These are phyloP conservation scores for Bradypodion pumilum DNA, from an alignment of 2,797 vertebrate species.

Conservation along the genomic window DNA sequence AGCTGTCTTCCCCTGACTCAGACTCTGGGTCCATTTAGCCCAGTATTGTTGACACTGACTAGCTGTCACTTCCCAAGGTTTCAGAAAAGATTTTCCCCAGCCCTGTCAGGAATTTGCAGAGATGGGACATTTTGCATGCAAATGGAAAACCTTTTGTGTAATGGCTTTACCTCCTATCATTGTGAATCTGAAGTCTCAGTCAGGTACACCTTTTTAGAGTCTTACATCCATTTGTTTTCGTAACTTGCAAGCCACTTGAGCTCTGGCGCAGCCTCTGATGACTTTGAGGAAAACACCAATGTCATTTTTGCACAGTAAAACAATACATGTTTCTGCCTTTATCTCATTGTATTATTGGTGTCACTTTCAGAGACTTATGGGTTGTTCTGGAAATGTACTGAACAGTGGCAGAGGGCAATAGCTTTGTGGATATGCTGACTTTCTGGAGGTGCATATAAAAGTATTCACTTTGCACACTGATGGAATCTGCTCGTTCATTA, in stretches of 20 bases:
- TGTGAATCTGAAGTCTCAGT: not conserved
- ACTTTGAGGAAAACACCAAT: not conserved
- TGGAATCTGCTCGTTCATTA: constrained; percentile 13
- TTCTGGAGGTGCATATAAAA: not conserved
- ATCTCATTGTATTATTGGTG: constrained; percentile 1
- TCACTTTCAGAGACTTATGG: not conserved
- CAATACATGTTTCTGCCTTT: not conserved
- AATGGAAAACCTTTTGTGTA: too few species aligned
- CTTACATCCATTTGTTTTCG: not conserved
- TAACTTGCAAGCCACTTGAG: not conserved
- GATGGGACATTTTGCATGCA: too few species aligned
- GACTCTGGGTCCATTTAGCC: too few species aligned
- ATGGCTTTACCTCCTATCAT: not conserved
- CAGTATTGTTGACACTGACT: too few species aligned
- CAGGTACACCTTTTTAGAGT: not conserved
- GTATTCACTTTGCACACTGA: constrained; percentile 7
- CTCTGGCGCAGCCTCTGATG: not conserved
- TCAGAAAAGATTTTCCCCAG: too few species aligned
- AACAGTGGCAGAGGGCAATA: not conserved
- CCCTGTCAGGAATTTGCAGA: not conserved
- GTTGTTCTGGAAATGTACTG: not conserved
- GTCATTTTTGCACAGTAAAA: not conserved
- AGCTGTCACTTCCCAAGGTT: not conserved
- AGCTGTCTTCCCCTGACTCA: too few species aligned
- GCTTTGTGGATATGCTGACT: constrained; percentile 20